A percentile compares a stretch with the other conserved stretches of the same genome.
phyloP scores from a whole-genome alignment of 2,797 vertebrate species.

The Cuculus canorus region DNA sequence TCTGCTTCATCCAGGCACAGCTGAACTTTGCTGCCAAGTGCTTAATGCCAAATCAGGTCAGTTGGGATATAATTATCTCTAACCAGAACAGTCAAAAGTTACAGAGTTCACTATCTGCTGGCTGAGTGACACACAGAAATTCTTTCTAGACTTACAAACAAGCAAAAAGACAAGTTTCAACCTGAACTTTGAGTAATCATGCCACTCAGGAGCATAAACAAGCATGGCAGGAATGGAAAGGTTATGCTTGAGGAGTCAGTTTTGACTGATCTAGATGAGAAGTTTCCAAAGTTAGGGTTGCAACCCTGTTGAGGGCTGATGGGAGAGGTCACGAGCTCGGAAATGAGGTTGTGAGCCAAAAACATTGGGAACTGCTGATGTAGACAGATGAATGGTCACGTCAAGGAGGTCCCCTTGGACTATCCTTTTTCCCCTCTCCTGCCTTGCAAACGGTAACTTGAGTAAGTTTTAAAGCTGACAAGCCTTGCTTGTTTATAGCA shows the following conservation, averaged over 20 bases:
- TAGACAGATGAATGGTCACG: neutral
- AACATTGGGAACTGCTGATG: conserved; percentile 45
- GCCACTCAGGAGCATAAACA: conserved; percentile 5
- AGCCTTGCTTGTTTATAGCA: neutral
- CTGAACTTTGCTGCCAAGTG: neutral
- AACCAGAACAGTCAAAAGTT: conserved; percentile 27
- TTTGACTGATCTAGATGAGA: conserved; percentile 10
- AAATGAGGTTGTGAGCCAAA: neutral
- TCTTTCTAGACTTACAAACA: conserved; percentile 28
- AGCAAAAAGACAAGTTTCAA: conserved; percentile 36
- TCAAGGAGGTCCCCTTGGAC: conserved; percentile 18
- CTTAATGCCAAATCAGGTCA: conserved; percentile 16
- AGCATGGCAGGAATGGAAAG: neutral
- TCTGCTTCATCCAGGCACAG: neutral
- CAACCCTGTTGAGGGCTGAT: rapidly evolving
- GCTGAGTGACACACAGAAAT: conserved; percentile 40
- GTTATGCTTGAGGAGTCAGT: neutral
- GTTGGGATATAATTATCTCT: neutral
- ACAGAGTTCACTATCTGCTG: conserved; percentile 4
- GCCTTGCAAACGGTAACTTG: neutral
- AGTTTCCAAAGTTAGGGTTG: neutral
- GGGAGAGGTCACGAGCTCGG: neutral
- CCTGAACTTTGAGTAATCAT: conserved; percentile 27
- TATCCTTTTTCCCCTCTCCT: neutral
- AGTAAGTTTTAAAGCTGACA: neutral